These are phyloP conservation scores for Potamarius usumacintae DNA, from an alignment of 2,113 vertebrate species.

Conservation along the genomic window DNA sequence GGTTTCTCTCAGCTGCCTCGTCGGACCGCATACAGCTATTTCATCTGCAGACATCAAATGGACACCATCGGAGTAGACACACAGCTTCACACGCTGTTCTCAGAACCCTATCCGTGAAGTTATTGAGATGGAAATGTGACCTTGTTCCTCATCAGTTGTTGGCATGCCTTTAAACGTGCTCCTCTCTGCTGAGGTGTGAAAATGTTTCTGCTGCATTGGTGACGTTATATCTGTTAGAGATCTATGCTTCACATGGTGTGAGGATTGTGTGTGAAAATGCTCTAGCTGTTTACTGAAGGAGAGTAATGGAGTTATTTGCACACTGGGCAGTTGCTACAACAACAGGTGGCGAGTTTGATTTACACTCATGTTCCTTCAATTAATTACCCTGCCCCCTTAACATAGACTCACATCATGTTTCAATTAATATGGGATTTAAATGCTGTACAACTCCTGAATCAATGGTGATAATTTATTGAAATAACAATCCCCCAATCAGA, in stretches of 20 bases:
- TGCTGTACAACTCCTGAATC: conserved; percentile 11
- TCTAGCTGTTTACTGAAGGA: conserved; percentile 25
- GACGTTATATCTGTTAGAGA: neutral
- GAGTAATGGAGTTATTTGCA: conserved; percentile 40
- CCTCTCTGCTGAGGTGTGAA: neutral
- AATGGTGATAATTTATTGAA: conserved; percentile 34
- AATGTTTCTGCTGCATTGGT: neutral
- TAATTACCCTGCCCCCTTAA: conserved; percentile 25
- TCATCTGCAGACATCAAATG: conserved; percentile 2
- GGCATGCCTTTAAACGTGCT: conserved; percentile 1
- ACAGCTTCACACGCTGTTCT: neutral
- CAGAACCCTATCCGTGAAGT: conserved; percentile 8
- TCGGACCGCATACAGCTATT: conserved; percentile 5
- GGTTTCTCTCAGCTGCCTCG: neutral
- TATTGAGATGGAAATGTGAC: conserved; percentile 19
- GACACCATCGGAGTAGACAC: neutral
- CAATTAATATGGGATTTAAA: conserved; percentile 34
- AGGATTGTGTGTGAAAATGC: conserved; percentile 17
- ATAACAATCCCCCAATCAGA: conserved; percentile 41
- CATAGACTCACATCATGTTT: conserved; percentile 30
- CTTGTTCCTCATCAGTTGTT: conserved; percentile 1
- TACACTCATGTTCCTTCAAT: conserved; percentile 18
- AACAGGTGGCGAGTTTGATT: conserved; percentile 43
- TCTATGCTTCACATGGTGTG: neutral
- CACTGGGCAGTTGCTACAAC: conserved; percentile 38